Base-by-base conservation (phyloP, 2,797 vertebrate species). In the Falco naumanni region DNA sequence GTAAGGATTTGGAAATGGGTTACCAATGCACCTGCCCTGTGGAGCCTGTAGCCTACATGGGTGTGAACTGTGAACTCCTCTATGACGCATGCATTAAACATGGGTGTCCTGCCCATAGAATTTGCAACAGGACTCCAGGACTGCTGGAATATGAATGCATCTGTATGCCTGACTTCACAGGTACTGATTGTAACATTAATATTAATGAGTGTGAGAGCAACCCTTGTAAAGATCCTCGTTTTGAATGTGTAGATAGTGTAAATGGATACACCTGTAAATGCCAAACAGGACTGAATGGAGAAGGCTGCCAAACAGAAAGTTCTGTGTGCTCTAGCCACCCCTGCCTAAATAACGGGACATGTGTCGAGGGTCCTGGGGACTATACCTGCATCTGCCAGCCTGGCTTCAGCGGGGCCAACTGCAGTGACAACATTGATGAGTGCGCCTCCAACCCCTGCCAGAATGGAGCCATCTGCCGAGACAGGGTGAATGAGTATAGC, bases 381-480 rank as follows among this genome's bases (percentile, higher is more conserved):
- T 98, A 80, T 83, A 57, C 47, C 65, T 99, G 99, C 95, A 83
- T 84, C 37, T 99, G 99, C 96, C 96, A 16, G 10, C 94, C 96
- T 10, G 99, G 99, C 29, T 98, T 98, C 84, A 80, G 89, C 9
- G 99, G 99, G 6, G 87, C 37, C 21, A 60, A 95, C 87, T 99
- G 99, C 37, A 98, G 98, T 84, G 97, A 97, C 57, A 90, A 99
- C 86, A 33, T 97, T 3, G 97, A 99, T 4, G 98, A 99, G 84
- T 99, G 99, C 64, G 80, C 83, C 34, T 99, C 99, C 2, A 96
- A 94, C 33, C 99, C 99, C 3, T 99, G 99, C 97, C 98, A 98
- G 86, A 99, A 99, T 0, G 99, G 99, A 0, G 99, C 99, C 89
- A 99, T 99, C 97, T 99, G 99, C 92, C 91, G 98, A 57, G 98